Conservation (phyloP, 2,888 invertebrate genomes). For the Drosophila nr. medialis region DNA sequence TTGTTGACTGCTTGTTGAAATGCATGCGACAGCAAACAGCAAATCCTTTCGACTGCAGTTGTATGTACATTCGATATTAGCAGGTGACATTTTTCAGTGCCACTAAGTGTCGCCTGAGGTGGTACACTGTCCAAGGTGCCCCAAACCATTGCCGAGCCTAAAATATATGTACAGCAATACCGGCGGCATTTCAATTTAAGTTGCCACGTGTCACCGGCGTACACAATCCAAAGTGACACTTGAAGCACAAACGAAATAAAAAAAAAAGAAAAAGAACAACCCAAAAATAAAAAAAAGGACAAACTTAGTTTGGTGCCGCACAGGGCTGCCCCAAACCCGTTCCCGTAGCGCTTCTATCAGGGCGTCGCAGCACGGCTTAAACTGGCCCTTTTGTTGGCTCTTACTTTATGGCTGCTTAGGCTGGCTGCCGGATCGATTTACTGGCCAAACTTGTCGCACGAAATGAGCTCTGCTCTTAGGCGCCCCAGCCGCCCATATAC, state of each 20-base stretch:
- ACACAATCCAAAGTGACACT: constrained; percentile 75
- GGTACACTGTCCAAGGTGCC: background rate
- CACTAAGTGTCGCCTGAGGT: constrained; percentile 61
- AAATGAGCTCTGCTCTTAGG: constrained; percentile 66
- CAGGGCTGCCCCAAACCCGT: background rate
- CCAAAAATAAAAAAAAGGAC: constrained; percentile 22
- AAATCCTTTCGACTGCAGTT: constrained; percentile 34
- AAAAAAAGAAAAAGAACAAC: constrained; percentile 25
- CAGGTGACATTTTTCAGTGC: constrained; percentile 59
- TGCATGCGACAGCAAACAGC: constrained; percentile 24
- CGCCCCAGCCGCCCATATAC: constrained; percentile 38
- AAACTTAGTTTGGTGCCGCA: constrained; percentile 15
- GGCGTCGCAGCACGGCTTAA: constrained; percentile 41
- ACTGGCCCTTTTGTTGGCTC: constrained; percentile 60
- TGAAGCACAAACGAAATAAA: constrained; percentile 34
- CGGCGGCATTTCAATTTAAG: constrained; percentile 79
- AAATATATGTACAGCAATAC: constrained; percentile 71
- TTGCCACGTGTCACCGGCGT: constrained; percentile 77
- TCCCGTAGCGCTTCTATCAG: constrained; percentile 3
- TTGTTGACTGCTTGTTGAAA: constrained; percentile 18
- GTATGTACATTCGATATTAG: constrained; percentile 35
- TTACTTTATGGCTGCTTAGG: constrained; percentile 77
- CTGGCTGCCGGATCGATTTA: constrained; percentile 75
- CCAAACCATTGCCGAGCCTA: constrained; percentile 43
- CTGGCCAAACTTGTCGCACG: constrained; percentile 67